Base-by-base conservation (phyloP, 2,888 invertebrate genomes). In the Gandaritis pyraliata region DNA sequence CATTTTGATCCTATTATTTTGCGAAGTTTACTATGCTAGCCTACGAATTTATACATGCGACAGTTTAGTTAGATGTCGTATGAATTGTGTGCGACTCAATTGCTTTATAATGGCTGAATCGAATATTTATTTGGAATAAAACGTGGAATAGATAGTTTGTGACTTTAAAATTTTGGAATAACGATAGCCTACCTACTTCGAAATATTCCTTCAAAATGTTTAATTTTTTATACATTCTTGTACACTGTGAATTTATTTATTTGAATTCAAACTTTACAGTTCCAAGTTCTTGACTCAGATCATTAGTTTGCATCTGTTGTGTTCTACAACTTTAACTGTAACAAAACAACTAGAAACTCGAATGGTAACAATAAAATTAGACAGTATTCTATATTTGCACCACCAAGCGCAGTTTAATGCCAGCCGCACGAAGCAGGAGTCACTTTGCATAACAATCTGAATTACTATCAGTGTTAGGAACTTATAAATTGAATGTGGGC, bases 371-470 rank as follows among this genome's bases (percentile, higher is more conserved):
- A 72, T 76, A 75, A 75, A 78, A 78, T 79, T 75, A 80, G 75
- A 77, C 75, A 72, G 54, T 45, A 62, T 74, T 79, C 85, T 85
- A 85, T 83, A 85, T 85, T 84, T 78, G 81, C 69, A 64, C 57
- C 55, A 60, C 66, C 62, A 54, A 58, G 61, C 38, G 56, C 53
- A 71, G 72, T 75, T 75, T 82, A 83, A 83, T 84, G 84, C 76
- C 83, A 82, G 69, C 51, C 51, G 63, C 52, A 38, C 55, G 23
- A 10, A 18, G 41, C 47, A 11, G 41, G 30, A 39, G 43, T 55
- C 63, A 50, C 50, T 46, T 49, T 64, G 57, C 66, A 69, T 66
- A 58, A 13, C n/a, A 18, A 53, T 52, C 52, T 43, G 48, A 48
- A 48, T 47, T 47, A 48, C 18, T 50, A 41, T n/a, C 23, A n/a